A percentile compares a stretch with the other conserved stretches of the same genome.
phyloP scores from a whole-genome alignment of 1,140 invertebrate species.

The Globodera rostochiensis region DNA sequence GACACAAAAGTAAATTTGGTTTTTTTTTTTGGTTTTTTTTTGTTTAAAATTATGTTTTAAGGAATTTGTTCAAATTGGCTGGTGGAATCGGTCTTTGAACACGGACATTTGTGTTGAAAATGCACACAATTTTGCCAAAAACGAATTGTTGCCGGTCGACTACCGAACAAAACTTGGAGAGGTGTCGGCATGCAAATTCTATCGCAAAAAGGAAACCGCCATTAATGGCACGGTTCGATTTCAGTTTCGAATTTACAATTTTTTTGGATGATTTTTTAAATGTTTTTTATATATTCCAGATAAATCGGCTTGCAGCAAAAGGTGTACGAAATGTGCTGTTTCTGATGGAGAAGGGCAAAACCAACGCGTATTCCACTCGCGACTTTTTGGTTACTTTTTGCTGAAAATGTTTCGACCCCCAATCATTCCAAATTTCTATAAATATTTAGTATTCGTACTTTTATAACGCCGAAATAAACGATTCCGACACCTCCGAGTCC shows the following conservation, averaged over 20 bases:
- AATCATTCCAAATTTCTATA: background rate
- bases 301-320: conserved; percentile 35
- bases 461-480: conserved; percentile 57
- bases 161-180: conserved; percentile 1
- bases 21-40: background rate
- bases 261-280: background rate
- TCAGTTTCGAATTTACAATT: background rate
- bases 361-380: conserved; percentile 26
- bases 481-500: conserved; percentile 1
- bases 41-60: too few species aligned
- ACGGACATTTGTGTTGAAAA: conserved; percentile 36
- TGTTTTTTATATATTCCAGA: conserved; percentile 27
- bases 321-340: conserved; percentile 44
- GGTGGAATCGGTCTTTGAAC: conserved; percentile 42
- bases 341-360: conserved; percentile 50
- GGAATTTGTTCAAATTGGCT: conserved; percentile 19
- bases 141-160: conserved; percentile 35
- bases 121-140: conserved; percentile 9
- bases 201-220: background rate
- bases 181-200: conserved; percentile 24
- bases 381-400: conserved; percentile 49
- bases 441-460: conserved; percentile 56
- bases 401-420: background rate
- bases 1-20: conserved; percentile 19
- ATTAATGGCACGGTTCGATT: conserved; percentile 12